These are phyloP conservation scores for Teleiodes luculella DNA, from an alignment of 2,888 invertebrate genomes.

Conservation along the genomic window DNA sequence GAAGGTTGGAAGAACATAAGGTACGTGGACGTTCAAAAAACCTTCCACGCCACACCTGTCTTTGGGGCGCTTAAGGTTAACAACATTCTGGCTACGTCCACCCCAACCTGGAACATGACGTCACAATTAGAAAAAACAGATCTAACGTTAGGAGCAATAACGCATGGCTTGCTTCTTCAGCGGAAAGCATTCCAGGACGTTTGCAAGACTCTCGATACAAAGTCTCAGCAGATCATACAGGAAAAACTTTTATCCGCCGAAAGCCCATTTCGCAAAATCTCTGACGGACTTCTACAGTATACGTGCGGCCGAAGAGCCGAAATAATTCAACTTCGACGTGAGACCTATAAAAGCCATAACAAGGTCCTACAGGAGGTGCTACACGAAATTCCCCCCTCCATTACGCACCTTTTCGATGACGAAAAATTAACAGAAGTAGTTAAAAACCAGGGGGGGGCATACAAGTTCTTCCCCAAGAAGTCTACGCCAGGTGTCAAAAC, in stretches of 20 bases:
- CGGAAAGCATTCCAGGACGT: neutral
- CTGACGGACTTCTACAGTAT: conserved; percentile 20
- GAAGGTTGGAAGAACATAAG: neutral
- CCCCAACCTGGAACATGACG: neutral
- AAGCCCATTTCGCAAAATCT: conserved; percentile 13
- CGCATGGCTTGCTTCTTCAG: neutral
- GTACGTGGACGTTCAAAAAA: conserved; percentile 2
- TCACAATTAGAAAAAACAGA: neutral
- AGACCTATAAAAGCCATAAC: neutral
- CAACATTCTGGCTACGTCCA: neutral
- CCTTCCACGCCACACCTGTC: conserved; percentile 4
- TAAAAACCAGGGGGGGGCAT: neutral
- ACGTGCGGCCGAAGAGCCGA: conserved; percentile 13
- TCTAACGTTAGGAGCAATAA: neutral
- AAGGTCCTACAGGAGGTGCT: neutral
- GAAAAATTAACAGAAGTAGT: neutral
- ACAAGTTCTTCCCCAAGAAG: conserved; percentile 1
- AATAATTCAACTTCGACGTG: neutral
- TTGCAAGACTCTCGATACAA: too few species aligned
- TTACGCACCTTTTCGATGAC: neutral
- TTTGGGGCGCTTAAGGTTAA: conserved; percentile 3
- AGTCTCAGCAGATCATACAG: too few species aligned
- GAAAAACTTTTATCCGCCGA: neutral
- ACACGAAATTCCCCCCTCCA: conserved; percentile 1
- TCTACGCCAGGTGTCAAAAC: neutral